Evolutionary conservation across 1,140 invertebrate species (phyloP), one percentile per base, ranked within the genome.

Genomic region (Micrasema longulum): DNA sequence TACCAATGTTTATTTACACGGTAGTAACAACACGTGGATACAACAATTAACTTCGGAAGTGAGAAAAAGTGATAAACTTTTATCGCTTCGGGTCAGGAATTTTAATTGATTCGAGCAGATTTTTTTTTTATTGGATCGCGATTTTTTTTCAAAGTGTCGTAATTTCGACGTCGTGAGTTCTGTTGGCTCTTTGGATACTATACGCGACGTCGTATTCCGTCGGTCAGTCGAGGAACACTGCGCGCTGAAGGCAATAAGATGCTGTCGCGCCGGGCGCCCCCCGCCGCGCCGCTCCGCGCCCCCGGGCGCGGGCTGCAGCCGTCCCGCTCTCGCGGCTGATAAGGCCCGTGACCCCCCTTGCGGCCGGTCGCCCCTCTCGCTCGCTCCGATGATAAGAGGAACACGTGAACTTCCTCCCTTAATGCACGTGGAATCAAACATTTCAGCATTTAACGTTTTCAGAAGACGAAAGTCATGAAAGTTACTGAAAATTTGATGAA

Each of bases 181-280:
- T 53, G 60, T 63, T 53, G 60, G 31, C 14, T 50, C 20, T n/a
- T 31, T 22, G 16, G 60, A 18, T 48, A 43, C 45, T 18, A 45
- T 14, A 31, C 38, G 35, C 77, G 76, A 78, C 83, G 82, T 83
- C 60, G 82, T 82, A 78, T 77, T 82, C 79, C 81, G 79, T 74
- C 78, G 78, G 80, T 75, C 79, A 80, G 80, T 80, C 82, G 82
- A 80, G 80, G 78, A 80, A 77, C 80, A 84, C 84, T 85, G 81
- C 78, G 76, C 77, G 73, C 41, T 22, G 73, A 63, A 64, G 31
- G 62, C 74, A 69, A 50, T 70, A 53, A 62, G 69, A 69, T 66
- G 72, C 77, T 79, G 80, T 77, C 80, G 80, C 80, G 79, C 79
- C 80, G 65, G 62, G 41, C 38, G 9, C 72, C 52, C 16, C 53